A percentile compares a stretch with the other conserved stretches of the same genome.
Evolutionary conservation across 2,888 invertebrate genomes (phyloP).

Genomic region (Globia sparganii): DNA sequence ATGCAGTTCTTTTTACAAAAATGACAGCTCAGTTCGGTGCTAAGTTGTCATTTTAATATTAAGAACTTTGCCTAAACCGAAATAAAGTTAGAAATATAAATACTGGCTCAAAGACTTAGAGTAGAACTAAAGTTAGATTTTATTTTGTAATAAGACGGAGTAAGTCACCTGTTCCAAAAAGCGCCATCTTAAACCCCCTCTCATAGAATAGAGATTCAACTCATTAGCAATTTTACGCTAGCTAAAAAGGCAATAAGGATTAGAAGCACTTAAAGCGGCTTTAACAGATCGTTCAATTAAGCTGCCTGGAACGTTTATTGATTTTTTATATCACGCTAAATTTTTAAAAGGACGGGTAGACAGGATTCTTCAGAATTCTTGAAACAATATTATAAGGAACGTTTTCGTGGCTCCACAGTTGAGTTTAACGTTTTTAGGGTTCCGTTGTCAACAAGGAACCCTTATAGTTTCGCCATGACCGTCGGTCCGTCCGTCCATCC

Average conservation of each 20-base stretch:
- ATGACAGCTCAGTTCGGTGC: no score
- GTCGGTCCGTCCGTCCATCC: no score
- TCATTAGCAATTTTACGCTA: conserved; percentile 79
- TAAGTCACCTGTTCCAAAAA: conserved; percentile 7
- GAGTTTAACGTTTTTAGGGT: no score
- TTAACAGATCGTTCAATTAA: conserved; percentile 72
- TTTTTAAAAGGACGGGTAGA: conserved; percentile 29
- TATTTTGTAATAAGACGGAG: neutral
- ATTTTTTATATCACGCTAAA: conserved; percentile 62
- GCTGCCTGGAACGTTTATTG: conserved; percentile 63
- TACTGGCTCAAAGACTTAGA: no score
- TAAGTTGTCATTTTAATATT: no score
- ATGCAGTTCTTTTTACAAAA: no score
- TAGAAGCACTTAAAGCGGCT: conserved; percentile 70
- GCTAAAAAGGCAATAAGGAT: conserved; percentile 74
- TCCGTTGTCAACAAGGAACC: no score
- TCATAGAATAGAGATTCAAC: conserved; percentile 73
- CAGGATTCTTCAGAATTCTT: conserved; percentile 13
- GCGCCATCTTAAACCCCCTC: conserved; percentile 68
- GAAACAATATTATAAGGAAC: neutral
- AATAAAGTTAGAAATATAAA: no score
- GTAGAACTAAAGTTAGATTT: no score
- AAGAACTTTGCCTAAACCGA: no score
- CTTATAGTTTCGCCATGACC: no score
- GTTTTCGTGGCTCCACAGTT: neutral